These are phyloP conservation scores for Tetheella fluctuosa DNA, from an alignment of 2,888 invertebrate species.

Conservation along the genomic window DNA sequence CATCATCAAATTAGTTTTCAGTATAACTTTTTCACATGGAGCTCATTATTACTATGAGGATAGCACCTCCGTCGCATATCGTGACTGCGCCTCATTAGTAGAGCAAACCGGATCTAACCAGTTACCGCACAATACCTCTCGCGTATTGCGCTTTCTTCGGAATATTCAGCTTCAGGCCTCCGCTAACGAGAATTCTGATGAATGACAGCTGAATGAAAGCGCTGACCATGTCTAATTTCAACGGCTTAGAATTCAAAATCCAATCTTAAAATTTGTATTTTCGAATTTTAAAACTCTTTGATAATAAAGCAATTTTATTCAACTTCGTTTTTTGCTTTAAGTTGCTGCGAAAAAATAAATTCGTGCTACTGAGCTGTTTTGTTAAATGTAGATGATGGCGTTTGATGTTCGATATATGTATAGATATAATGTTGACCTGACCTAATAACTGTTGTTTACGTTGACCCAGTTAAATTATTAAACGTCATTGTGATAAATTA, in stretches of 20 bases:
- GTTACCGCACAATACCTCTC: slow-evolving; percentile 67
- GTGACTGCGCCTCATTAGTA: slow-evolving; percentile 72
- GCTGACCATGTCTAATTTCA: slow-evolving; percentile 33
- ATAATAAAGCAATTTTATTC: neutral
- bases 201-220: slow-evolving; percentile 34
- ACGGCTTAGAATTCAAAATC: slow-evolving; percentile 35
- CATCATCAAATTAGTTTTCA: neutral
- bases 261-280: slow-evolving; percentile 16
- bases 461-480: slow-evolving; percentile 54
- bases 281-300: neutral
- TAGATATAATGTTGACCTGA: slow-evolving; percentile 43
- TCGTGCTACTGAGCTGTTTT: slow-evolving; percentile 17
- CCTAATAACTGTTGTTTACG: slow-evolving; percentile 46
- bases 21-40: slow-evolving; percentile 24
- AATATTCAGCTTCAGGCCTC: slow-evolving; percentile 42
- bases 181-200: slow-evolving; percentile 61
- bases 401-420: slow-evolving; percentile 35
- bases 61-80: slow-evolving; percentile 45
- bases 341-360: neutral
- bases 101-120: slow-evolving; percentile 59
- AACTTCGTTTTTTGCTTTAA: neutral
- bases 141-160: slow-evolving; percentile 61
- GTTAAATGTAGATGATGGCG: slow-evolving; percentile 28
- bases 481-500: slow-evolving; percentile 46
- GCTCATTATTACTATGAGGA: slow-evolving; percentile 41